Evolutionary conservation across 2,113 vertebrate genomes (phyloP).

Genomic region (Tretioscincus oriximinensis): DNA sequence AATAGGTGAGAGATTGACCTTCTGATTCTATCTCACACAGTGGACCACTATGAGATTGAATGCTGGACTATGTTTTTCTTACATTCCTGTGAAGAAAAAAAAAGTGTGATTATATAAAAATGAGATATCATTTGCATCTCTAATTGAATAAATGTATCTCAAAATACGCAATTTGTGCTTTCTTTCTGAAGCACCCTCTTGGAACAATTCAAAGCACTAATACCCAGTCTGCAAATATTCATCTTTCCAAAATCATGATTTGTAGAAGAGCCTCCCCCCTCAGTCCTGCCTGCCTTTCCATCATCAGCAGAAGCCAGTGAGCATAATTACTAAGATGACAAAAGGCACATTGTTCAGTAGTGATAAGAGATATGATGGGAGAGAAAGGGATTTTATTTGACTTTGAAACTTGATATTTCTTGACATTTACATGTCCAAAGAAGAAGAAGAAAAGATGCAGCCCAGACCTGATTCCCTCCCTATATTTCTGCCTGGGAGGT

Average conservation of each 20-base stretch:
- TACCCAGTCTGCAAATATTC: slow-evolving; percentile 65
- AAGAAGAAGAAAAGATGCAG: not conserved
- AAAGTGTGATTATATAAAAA: too few relatives aligned
- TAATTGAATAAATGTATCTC: too few relatives aligned
- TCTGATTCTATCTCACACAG: too few relatives aligned
- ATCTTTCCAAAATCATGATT: slow-evolving; percentile 68
- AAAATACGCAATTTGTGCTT: too few relatives aligned
- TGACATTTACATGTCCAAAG: slow-evolving; percentile 39
- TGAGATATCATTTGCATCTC: too few relatives aligned
- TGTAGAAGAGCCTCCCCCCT: slow-evolving; percentile 56
- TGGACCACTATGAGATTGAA: too few relatives aligned
- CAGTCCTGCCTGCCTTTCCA: slow-evolving; percentile 58
- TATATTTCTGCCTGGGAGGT: slow-evolving; percentile 1
- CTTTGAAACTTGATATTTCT: slow-evolving; percentile 52
- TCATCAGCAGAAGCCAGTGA: slow-evolving; percentile 63
- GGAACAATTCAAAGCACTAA: slow-evolving; percentile 56
- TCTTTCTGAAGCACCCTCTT: slow-evolving; percentile 32
- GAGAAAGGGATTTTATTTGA: slow-evolving; percentile 47
- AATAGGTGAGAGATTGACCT: too few relatives aligned
- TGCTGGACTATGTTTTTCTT: too few relatives aligned
- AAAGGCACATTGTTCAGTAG: slow-evolving; percentile 47
- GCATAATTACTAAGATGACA: slow-evolving; percentile 68
- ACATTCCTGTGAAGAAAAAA: too few relatives aligned
- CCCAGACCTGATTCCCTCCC: slow-evolving; percentile 1
- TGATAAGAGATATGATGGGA: slow-evolving; percentile 48